Evolutionary conservation across 2,797 vertebrate species (phyloP).

Genomic region (Calcarius lapponicus): DNA sequence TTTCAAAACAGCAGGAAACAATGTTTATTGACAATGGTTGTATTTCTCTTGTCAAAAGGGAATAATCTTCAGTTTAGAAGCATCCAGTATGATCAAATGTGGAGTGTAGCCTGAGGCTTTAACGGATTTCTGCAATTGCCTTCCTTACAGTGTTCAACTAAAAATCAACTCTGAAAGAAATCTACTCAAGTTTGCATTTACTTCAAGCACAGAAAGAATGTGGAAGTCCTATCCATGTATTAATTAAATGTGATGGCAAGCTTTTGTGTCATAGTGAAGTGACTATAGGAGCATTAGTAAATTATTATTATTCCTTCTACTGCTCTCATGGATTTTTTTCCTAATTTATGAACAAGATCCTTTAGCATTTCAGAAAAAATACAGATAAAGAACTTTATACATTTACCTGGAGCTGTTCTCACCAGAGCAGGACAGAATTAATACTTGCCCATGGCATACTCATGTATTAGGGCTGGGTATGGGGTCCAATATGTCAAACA

Average conservation of each 20-base stretch:
- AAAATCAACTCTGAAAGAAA: background rate
- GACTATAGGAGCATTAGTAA: background rate
- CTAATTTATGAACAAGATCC: background rate
- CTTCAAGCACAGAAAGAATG: background rate
- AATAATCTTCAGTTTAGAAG: background rate
- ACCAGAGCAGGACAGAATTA: background rate
- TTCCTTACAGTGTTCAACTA: background rate
- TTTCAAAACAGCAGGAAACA: background rate
- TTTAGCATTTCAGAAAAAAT: background rate
- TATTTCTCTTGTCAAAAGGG: background rate
- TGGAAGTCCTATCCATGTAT: background rate
- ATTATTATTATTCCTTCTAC: background rate
- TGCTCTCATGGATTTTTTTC: background rate
- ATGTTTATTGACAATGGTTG: background rate
- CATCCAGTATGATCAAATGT: background rate
- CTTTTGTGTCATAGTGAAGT: background rate
- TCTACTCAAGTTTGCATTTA: background rate
- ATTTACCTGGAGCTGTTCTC: background rate
- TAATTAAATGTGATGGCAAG: background rate
- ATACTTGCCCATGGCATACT: background rate
- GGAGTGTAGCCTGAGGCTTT: background rate
- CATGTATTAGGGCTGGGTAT: background rate
- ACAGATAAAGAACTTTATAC: background rate
- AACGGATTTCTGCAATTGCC: background rate
- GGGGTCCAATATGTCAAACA: background rate